Conservation (phyloP, 2,113 vertebrate species). For the Elephantulus edwardii region DNA sequence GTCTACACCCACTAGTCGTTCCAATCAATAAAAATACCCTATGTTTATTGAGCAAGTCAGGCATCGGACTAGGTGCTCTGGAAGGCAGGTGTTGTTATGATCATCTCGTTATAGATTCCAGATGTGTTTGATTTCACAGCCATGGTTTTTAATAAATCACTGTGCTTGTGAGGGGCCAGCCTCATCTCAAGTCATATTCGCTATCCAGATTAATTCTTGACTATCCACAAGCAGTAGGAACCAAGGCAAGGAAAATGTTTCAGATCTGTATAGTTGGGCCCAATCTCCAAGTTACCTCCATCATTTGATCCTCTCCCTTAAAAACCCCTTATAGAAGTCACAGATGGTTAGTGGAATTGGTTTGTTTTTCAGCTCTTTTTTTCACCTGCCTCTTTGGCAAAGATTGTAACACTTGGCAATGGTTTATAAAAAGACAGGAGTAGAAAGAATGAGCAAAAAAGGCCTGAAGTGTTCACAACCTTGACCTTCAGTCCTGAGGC, state of each 20-base stretch:
- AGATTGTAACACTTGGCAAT: neutral
- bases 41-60: neutral
- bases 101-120: neutral
- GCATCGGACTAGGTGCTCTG: neutral
- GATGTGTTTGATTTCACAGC: neutral
- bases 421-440: neutral
- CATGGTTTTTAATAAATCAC: neutral
- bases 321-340: neutral
- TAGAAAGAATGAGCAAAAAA: neutral
- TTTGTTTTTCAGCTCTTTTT: neutral
- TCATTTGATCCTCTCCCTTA: neutral
- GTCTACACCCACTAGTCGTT: neutral
- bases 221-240: neutral
- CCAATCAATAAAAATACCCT: neutral
- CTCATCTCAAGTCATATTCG: neutral
- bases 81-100: neutral
- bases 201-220: neutral
- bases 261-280: neutral
- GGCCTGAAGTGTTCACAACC: neutral
- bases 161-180: neutral
- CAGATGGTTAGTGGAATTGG: neutral
- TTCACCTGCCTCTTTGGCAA: neutral
- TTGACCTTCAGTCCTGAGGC: neutral
- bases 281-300: neutral
- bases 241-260: neutral